Base-by-base conservation (phyloP, 1,140 invertebrate species). In the Ptiloglossa arizonensis region DNA sequence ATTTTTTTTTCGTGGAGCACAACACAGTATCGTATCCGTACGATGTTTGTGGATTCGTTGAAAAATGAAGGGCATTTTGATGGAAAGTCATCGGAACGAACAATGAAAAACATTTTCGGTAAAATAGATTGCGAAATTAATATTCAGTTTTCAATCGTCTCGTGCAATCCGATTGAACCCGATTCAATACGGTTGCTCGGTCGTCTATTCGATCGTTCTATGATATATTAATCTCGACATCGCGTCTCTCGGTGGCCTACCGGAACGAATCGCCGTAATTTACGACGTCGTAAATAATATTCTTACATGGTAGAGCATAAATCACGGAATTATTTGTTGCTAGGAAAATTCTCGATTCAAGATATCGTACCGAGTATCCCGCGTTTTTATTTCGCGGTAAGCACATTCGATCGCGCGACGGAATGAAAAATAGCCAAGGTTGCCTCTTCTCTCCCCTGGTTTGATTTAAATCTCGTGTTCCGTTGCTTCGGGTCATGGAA, bases 261-360 rank as follows among this genome's bases (percentile, higher is more conserved):
- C 52, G 29, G 63, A 75, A 68, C 48, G 72, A 57, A 75, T 67
- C 63, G n/a, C 11, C 15, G 63, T 67, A 75, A 75, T 75, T 75
- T 75, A 75, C 41, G 72, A 68, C 50, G 52, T 68, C 72, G 63
- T 75, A 75, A 75, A 75, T 75, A 75, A 75, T 59, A 75, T 75
- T 68, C 63, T 68, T 75, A 75, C 72, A 22, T 75, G 52, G 63
- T n/a, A 5, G 52, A 13, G 27, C 63, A 75, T 41, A 67, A 67
- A 75, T 75, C 72, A 68, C 15, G 52, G 63, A 59, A 75, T 75
- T 68, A 75, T 75, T 75, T 75, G 72, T 67, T 56, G 62, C 41
- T 35, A 6, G n/a, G 29, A 15, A 46, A 48, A 46, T 29, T 35
- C 22, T 17, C 69, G 69, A 72, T 48, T 56, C 35, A 5, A 24